phyloP scores from a whole-genome alignment of 1,140 invertebrate species.

The Drosophila parvula region DNA sequence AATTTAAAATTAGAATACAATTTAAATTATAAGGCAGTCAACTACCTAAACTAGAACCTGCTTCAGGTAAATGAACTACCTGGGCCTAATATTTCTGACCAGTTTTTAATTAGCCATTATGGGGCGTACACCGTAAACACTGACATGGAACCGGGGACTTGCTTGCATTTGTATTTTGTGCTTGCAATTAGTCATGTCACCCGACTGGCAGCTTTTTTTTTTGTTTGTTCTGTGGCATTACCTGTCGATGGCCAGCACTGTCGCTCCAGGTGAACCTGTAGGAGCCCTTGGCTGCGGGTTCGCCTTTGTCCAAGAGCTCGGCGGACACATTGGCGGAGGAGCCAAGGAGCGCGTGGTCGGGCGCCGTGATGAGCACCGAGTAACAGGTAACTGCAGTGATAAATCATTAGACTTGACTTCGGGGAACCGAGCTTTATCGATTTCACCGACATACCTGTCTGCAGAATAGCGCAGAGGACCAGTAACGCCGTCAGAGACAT shows the following conservation, averaged over 20 bases:
- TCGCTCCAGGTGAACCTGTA: constrained; percentile 70
- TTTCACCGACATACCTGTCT: constrained; percentile 51
- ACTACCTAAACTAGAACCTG: neutral
- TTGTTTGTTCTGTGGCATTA: constrained; percentile 35
- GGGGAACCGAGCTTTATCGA: constrained; percentile 26
- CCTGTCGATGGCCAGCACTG: constrained; percentile 44
- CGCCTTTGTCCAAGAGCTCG: constrained; percentile 59
- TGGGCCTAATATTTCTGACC: neutral
- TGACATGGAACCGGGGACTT: neutral
- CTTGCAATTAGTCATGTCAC: constrained; percentile 20
- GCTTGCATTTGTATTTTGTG: constrained; percentile 22
- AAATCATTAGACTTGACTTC: constrained; percentile 5
- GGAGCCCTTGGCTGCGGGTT: constrained; percentile 36
- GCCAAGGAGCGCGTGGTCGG: constrained; percentile 58
- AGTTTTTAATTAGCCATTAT: constrained; percentile 8
- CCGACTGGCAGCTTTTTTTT: constrained; percentile 6
- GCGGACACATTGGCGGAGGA: constrained; percentile 65
- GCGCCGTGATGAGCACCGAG: constrained; percentile 59
- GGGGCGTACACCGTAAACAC: constrained; percentile 7
- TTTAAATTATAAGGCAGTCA: neutral
- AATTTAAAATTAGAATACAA: neutral
- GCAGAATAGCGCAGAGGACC: constrained; percentile 44
- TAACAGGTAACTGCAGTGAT: constrained; percentile 49
- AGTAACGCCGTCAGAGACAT: constrained; percentile 48
- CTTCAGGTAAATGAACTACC: neutral